Percentiles rank a stretch among this genome's conserved stretches.
phyloP scores from a whole-genome alignment of 1,140 invertebrate genomes.

The Ostrea edulis region DNA sequence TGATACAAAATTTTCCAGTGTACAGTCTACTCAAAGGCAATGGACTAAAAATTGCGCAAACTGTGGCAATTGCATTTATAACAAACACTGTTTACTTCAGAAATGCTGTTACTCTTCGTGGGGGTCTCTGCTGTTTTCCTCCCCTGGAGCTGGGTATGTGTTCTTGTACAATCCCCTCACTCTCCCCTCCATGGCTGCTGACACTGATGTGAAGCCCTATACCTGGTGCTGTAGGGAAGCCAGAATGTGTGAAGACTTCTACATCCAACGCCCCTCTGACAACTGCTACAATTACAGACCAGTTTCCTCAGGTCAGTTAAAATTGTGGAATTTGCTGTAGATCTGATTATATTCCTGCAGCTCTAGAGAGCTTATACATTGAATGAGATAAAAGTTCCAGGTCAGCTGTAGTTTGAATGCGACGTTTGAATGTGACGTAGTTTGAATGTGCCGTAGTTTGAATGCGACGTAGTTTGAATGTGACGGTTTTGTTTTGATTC shows the following conservation, averaged over 20 bases:
- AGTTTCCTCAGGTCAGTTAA: neutral
- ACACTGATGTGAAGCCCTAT: neutral
- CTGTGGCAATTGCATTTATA: neutral
- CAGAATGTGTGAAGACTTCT: constrained; percentile 19
- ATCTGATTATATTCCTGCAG: neutral
- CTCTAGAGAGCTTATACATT: neutral
- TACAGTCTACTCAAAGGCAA: no score
- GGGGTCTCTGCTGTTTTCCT: neutral
- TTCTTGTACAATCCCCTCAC: constrained; percentile 6
- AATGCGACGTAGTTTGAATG: neutral
- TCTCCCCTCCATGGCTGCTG: neutral
- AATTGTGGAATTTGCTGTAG: neutral
- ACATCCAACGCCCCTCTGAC: constrained; percentile 4
- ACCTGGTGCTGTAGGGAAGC: neutral
- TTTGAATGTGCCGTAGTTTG: neutral
- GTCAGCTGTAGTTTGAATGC: neutral
- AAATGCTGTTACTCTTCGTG: constrained; percentile 13
- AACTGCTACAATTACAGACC: constrained; percentile 9
- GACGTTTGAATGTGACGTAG: no score
- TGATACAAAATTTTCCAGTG: no score
- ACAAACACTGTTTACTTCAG: neutral
- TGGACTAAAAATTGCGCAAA: no score
- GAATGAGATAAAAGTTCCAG: neutral
- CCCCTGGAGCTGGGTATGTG: neutral
- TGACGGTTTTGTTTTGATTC: neutral